These are phyloP conservation scores for Lutraria lutraria DNA, from an alignment of 2,888 invertebrate genomes.

Conservation along the genomic window DNA sequence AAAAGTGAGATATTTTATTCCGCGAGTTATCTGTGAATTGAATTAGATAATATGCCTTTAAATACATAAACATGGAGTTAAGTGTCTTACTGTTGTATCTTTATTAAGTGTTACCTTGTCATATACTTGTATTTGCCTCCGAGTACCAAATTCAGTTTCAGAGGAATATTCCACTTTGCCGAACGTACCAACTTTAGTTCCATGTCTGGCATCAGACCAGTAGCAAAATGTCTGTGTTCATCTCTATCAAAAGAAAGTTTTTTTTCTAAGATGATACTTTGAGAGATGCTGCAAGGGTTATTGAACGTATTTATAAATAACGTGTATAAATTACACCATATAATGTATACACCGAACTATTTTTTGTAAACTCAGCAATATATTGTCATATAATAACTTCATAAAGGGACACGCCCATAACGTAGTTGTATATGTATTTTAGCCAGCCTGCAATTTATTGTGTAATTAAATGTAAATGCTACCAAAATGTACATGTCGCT, in stretches of 20 bases:
- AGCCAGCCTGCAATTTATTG: slow-evolving; percentile 41
- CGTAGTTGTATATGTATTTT: slow-evolving; percentile 21
- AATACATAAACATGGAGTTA: neutral
- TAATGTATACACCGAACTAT: neutral
- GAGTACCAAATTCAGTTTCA: too few species aligned
- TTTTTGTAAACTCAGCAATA: neutral
- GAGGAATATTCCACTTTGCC: too few species aligned
- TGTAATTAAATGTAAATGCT: slow-evolving; percentile 38
- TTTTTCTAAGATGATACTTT: neutral
- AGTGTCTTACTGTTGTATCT: slow-evolving; percentile 8
- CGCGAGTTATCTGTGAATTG: neutral
- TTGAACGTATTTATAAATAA: neutral
- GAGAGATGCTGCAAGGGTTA: neutral
- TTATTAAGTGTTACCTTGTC: neutral
- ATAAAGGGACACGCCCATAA: neutral
- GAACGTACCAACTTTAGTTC: too few species aligned
- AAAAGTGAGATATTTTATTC: neutral
- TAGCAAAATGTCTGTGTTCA: too few species aligned
- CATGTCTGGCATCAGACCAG: too few species aligned
- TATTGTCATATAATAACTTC: neutral
- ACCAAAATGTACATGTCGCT: slow-evolving; percentile 63
- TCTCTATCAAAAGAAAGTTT: too few species aligned
- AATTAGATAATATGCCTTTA: slow-evolving; percentile 17
- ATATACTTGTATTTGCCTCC: neutral
- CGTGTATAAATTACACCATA: neutral